A percentile compares a stretch with the other conserved stretches of the same genome.
Evolutionary conservation across 2,113 vertebrate species (phyloP).

Genomic region (Alosa alosa): DNA sequence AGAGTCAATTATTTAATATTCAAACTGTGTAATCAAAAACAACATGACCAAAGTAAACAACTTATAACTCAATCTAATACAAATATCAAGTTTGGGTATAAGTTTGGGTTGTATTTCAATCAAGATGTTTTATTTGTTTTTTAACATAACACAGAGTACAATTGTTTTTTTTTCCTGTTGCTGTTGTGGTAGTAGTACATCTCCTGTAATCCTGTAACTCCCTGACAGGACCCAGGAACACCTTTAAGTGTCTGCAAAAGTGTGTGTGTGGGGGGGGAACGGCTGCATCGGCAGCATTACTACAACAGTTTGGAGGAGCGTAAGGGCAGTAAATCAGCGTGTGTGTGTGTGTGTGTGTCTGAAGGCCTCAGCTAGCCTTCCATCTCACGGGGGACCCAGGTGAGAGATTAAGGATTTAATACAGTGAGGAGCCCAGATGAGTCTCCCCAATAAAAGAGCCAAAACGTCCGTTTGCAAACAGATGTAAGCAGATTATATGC

Average conservation of each 20-base stretch:
- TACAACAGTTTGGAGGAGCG: not conserved
- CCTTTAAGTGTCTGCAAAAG: not conserved
- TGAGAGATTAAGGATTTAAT: not conserved
- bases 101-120: not conserved
- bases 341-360: no score
- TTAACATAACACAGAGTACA: not conserved
- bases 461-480: not conserved
- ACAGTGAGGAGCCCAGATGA: not conserved
- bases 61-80: not conserved
- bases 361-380: not conserved
- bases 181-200: not conserved
- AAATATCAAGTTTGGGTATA: not conserved
- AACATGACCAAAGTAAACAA: not conserved
- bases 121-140: not conserved
- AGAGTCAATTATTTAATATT: constrained; percentile 9
- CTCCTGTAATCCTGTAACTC: not conserved
- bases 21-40: not conserved
- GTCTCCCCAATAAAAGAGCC: not conserved
- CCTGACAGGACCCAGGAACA: not conserved
- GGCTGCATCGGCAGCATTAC: not conserved
- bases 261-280: not conserved
- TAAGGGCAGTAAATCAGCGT: not conserved
- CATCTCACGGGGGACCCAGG: not conserved
- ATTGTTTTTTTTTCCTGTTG: not conserved
- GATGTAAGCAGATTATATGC: not conserved